A percentile compares a stretch with the other conserved stretches of the same genome.
phyloP scores from a whole-genome alignment of 2,113 vertebrate species.

The Oncorhynchus tshawytscha region DNA sequence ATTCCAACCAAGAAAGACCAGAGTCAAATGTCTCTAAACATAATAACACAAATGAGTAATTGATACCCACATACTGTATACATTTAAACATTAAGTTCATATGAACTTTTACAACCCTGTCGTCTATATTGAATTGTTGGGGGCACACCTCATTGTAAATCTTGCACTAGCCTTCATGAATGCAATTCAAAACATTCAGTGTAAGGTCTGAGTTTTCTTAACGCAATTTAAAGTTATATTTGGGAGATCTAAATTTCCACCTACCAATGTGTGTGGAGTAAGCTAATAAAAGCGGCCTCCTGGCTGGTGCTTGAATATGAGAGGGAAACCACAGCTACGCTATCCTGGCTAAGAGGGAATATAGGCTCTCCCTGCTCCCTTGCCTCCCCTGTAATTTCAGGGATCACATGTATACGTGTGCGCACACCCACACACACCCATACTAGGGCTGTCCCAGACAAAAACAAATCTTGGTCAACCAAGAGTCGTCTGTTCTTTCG shows the following conservation, averaged over 20 bases:
- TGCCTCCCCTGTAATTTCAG: constrained; percentile 73
- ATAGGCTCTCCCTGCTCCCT: constrained; percentile 63
- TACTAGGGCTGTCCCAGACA: too few relatives aligned
- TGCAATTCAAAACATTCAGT: constrained; percentile 42
- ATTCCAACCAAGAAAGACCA: constrained; percentile 5
- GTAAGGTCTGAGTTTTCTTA: constrained; percentile 4
- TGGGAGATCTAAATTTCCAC: constrained; percentile 56
- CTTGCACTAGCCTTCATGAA: constrained; percentile 21
- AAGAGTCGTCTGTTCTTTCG: too few relatives aligned
- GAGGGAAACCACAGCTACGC: constrained; percentile 73
- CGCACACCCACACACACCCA: constrained; percentile 23
- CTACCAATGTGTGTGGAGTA: constrained; percentile 52
- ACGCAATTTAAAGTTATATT: constrained; percentile 47
- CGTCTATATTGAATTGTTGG: constrained; percentile 12
- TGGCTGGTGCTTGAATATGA: constrained; percentile 68
- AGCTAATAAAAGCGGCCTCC: constrained; percentile 62
- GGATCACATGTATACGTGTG: constrained; percentile 50
- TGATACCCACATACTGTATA: constrained; percentile 31
- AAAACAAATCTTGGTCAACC: too few relatives aligned
- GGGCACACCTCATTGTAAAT: constrained; percentile 15
- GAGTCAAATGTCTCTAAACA: constrained; percentile 27
- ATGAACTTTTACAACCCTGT: constrained; percentile 2
- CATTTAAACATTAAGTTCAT: constrained; percentile 5
- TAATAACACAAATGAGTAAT: constrained; percentile 56
- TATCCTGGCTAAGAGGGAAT: constrained; percentile 69